phyloP scores from a whole-genome alignment of 2,113 vertebrate genomes.

The Labeo rohita region DNA sequence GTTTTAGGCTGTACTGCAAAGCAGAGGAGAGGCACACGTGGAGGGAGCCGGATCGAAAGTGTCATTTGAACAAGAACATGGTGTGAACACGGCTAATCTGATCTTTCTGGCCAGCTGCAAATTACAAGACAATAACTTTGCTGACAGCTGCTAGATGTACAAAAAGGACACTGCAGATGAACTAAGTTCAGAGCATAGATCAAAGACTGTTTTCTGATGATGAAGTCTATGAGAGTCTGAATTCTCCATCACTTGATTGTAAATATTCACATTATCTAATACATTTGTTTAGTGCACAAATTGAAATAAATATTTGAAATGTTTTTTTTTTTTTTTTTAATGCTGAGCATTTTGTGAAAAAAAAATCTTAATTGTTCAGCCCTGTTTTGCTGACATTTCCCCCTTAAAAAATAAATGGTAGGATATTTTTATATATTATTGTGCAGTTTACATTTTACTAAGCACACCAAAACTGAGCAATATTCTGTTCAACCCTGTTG shows the following conservation, averaged over 20 bases:
- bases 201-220: not conserved
- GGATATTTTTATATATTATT: too few relatives aligned
- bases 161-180: not conserved
- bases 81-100: conserved; percentile 20
- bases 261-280: not conserved
- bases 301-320: not conserved
- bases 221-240: not conserved
- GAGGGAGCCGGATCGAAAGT: conserved; percentile 29
- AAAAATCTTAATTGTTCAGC: too few relatives aligned
- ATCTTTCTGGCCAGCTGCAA: not conserved
- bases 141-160: conserved; percentile 1
- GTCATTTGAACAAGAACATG: not conserved
- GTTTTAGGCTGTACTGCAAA: conserved; percentile 1
- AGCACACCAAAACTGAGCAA: too few relatives aligned
- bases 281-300: not conserved
- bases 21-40: not conserved
- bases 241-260: not conserved
- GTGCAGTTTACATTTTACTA: too few relatives aligned
- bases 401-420: too few relatives aligned
- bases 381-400: too few relatives aligned
- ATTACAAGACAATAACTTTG: conserved; percentile 2
- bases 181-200: not conserved
- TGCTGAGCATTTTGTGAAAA: too few relatives aligned
- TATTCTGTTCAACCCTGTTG: too few relatives aligned
- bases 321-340: too few relatives aligned